Conservation (phyloP, 2,113 vertebrate species). For the Morone saxatilis region DNA sequence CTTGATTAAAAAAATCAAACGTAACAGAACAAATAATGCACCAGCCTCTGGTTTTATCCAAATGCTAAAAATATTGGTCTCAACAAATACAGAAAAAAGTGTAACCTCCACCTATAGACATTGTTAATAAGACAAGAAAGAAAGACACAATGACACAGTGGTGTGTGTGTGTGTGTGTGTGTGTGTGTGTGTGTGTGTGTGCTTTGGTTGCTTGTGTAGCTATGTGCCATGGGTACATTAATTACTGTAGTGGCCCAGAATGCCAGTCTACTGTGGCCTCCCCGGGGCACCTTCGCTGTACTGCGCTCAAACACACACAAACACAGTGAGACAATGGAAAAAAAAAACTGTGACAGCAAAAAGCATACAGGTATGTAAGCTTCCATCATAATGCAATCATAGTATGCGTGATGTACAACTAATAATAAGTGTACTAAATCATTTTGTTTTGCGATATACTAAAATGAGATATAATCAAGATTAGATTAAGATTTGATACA, state of each 20-base stretch:
- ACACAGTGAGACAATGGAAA: neutral
- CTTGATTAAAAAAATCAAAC: constrained; percentile 8
- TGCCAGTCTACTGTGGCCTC: constrained; percentile 62
- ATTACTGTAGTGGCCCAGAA: constrained; percentile 69
- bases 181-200: neutral
- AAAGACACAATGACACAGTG: constrained; percentile 6
- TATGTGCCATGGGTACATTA: constrained; percentile 51
- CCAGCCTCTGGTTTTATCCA: neutral
- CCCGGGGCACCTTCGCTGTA: constrained; percentile 51
- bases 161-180: neutral
- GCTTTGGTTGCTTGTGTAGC: constrained; percentile 48
- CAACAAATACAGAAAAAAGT: constrained; percentile 2
- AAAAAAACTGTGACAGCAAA: constrained; percentile 12
- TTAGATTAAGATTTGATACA: neutral
- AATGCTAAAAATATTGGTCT: constrained; percentile 6
- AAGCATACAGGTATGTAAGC: neutral
- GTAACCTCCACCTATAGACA: neutral
- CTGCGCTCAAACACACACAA: constrained; percentile 21
- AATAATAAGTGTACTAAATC: too few species aligned
- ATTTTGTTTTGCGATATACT: neutral
- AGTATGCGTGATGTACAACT: neutral
- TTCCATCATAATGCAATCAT: neutral
- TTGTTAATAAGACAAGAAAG: constrained; percentile 16
- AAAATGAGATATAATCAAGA: neutral
- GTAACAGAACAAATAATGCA: neutral